Evolutionary conservation across 2,113 vertebrate species (phyloP).

Genomic region (Deroptyus accipitrinus): DNA sequence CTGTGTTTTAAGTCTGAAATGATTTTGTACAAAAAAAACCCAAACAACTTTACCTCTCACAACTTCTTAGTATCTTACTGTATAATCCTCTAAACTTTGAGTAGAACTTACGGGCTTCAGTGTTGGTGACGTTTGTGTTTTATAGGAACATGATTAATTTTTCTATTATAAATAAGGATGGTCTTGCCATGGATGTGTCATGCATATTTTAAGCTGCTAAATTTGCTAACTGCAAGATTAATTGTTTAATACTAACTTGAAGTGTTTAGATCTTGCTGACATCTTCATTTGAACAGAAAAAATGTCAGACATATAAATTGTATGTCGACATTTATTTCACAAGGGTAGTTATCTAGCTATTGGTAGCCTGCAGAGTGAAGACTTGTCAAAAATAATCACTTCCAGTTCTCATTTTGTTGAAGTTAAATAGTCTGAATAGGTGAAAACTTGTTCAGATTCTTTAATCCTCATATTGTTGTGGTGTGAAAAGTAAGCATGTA

Average conservation of each 20-base stretch:
- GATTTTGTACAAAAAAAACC: neutral
- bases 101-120: neutral
- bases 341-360: neutral
- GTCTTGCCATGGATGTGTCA: neutral
- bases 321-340: neutral
- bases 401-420: neutral
- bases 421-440: constrained; percentile 6
- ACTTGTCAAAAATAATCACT: constrained; percentile 30
- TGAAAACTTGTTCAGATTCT: neutral
- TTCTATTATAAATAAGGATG: neutral
- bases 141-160: neutral
- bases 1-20: neutral
- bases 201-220: neutral
- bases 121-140: neutral
- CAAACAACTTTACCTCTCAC: neutral
- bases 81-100: neutral
- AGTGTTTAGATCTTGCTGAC: neutral
- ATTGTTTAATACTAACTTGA: neutral
- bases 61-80: neutral
- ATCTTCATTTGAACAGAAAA: constrained; percentile 15
- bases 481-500: constrained; percentile 1
- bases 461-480: neutral
- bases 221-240: neutral
- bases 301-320: neutral
- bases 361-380: neutral